These are phyloP conservation scores for Epirrhoe tristata DNA, from an alignment of 2,888 invertebrate genomes.

Conservation along the genomic window DNA sequence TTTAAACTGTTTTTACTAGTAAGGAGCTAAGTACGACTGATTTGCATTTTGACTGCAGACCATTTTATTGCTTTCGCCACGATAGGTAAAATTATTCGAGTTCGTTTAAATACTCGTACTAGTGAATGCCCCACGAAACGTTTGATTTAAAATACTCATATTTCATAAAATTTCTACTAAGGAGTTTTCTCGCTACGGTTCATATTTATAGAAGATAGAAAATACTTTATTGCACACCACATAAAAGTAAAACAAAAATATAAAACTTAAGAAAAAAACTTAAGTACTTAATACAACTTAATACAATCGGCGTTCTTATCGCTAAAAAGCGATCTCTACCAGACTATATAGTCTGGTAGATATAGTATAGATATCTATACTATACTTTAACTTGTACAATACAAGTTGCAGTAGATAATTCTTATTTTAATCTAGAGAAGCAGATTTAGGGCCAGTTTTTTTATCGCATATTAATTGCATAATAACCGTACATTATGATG, in stretches of 20 bases:
- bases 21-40: constrained; percentile 65
- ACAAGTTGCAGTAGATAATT: not conserved
- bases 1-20: constrained; percentile 63
- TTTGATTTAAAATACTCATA: constrained; percentile 25
- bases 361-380: no score
- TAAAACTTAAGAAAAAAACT: no score
- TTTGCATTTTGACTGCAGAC: constrained; percentile 66
- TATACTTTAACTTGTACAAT: not conserved
- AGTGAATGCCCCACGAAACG: constrained; percentile 27
- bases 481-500: constrained; percentile 36
- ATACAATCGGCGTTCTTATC: no score
- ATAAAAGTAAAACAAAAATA: no score
- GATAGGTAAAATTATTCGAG: constrained; percentile 46
- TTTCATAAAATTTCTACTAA: no score
- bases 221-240: no score
- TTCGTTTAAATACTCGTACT: constrained; percentile 37
- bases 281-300: no score
- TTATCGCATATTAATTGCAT: constrained; percentile 32
- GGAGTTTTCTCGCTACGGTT: no score
- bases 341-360: no score
- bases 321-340: no score
- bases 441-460: constrained; percentile 24
- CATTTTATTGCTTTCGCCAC: constrained; percentile 57
- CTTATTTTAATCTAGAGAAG: constrained; percentile 10
- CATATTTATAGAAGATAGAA: no score